Percentiles rank a stretch among this genome's conserved stretches.
Conservation (phyloP, 37 sponge, comb jelly and placozoan genomes). For the Spongia lamella region DNA sequence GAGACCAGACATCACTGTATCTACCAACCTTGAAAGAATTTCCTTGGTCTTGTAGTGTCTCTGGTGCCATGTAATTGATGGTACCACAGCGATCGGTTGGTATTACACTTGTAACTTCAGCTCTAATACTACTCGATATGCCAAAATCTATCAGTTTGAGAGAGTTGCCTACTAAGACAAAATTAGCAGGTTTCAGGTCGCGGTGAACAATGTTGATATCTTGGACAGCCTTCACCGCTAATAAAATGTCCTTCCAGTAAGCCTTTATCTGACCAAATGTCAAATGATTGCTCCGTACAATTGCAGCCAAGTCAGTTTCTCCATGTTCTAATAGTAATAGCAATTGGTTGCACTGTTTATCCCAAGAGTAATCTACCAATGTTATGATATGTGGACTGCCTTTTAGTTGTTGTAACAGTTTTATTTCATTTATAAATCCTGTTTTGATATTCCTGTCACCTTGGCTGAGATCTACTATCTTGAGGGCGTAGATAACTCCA, state of each 20-base stretch:
- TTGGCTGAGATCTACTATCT: constrained; percentile 48
- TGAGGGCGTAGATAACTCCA: constrained; percentile 59
- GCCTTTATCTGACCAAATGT: constrained; percentile 16
- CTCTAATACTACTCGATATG: constrained; percentile 61
- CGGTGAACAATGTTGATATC: constrained; percentile 74
- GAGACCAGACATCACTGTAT: constrained; percentile 83
- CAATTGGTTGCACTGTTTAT: constrained; percentile 25
- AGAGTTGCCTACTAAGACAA: constrained; percentile 40
- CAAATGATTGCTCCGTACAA: constrained; percentile 18
- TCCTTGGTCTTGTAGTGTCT: constrained; percentile 51
- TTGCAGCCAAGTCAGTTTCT: constrained; percentile 55
- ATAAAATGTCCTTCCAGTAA: constrained; percentile 74
- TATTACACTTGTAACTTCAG: constrained; percentile 66
- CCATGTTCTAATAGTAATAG: constrained; percentile 76
- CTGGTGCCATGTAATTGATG: constrained; percentile 89
- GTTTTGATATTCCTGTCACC: constrained; percentile 26
- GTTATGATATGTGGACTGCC: constrained; percentile 50
- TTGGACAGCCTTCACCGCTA: constrained; percentile 74
- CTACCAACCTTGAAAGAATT: constrained; percentile 51
- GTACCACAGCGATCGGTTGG: constrained; percentile 72
- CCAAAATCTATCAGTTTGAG: constrained; percentile 88
- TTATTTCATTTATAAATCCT: constrained; percentile 57
- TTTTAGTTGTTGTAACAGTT: constrained; percentile 52
- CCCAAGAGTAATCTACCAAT: constrained; percentile 46
- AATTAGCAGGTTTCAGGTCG: constrained; percentile 87